Evolutionary conservation across 1,140 invertebrate genomes (phyloP).

Genomic region (Pseudomyrmex sp.): DNA sequence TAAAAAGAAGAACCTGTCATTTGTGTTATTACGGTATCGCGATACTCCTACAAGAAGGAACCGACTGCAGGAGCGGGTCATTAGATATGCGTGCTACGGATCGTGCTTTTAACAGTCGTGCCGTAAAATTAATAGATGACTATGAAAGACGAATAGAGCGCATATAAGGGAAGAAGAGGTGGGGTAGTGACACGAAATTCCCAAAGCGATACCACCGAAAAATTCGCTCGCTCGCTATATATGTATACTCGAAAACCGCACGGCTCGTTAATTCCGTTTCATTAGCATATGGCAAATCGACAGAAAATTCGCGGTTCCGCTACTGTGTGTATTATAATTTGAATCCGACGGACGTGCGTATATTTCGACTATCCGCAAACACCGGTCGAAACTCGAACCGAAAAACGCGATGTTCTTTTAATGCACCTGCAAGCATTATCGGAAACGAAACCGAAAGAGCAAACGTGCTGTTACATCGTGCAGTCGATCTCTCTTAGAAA

Average conservation of each 20-base stretch:
- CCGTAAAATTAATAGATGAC: slow-evolving; percentile 49
- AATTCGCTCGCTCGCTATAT: slow-evolving; percentile 10
- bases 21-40: slow-evolving; percentile 18
- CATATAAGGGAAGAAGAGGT: not conserved
- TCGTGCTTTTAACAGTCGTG: slow-evolving; percentile 44
- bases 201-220: slow-evolving; percentile 20
- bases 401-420: slow-evolving; percentile 54
- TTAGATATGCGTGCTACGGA: slow-evolving; percentile 52
- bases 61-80: not conserved
- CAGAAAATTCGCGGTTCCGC: slow-evolving; percentile 73
- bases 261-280: slow-evolving; percentile 72
- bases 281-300: slow-evolving; percentile 66
- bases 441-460: slow-evolving; percentile 68
- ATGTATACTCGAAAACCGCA: not conserved
- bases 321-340: slow-evolving; percentile 70
- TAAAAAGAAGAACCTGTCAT: slow-evolving; percentile 47
- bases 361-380: not conserved
- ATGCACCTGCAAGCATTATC: slow-evolving; percentile 65
- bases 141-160: slow-evolving; percentile 3
- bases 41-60: slow-evolving; percentile 51
- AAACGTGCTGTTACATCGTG: slow-evolving; percentile 59
- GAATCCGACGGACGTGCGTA: slow-evolving; percentile 55
- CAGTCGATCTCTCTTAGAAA: slow-evolving; percentile 62
- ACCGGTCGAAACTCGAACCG: not conserved
- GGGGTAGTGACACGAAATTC: slow-evolving; percentile 70